These are phyloP conservation scores for Brachypalpus laphriformis DNA, from an alignment of 2,888 invertebrate species.

Conservation along the genomic window DNA sequence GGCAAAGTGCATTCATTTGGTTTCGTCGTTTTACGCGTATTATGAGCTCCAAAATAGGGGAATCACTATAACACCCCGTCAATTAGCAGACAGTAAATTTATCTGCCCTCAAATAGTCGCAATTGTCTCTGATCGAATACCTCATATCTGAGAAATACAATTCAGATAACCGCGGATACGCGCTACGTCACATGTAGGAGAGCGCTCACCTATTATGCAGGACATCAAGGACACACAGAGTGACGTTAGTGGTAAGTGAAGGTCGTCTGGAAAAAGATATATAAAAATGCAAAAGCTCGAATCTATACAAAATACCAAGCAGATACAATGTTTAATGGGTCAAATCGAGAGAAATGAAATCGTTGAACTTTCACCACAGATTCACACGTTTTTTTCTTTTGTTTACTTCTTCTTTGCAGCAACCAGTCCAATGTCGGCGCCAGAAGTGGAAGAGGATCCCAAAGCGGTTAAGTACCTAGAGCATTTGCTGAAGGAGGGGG, in stretches of 20 bases:
- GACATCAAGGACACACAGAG: constrained; percentile 17
- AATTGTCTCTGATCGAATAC: not conserved
- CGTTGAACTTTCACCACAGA: constrained; percentile 64
- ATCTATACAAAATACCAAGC: not conserved
- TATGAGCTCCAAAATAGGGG: not conserved
- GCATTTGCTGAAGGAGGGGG: constrained; percentile 79
- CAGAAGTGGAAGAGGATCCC: constrained; percentile 59
- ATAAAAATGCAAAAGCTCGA: constrained; percentile 16
- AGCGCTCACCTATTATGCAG: constrained; percentile 3
- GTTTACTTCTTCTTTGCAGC: constrained; percentile 26
- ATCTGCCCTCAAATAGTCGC: not conserved
- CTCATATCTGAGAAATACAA: too few species aligned
- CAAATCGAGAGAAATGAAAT: constrained; percentile 9
- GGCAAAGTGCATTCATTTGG: not conserved
- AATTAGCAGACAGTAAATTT: constrained; percentile 3
- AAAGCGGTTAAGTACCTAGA: constrained; percentile 79
- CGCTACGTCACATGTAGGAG: too few species aligned
- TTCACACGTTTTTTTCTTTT: too few species aligned
- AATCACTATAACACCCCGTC: not conserved
- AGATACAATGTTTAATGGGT: constrained; percentile 17
- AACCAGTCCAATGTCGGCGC: constrained; percentile 4
- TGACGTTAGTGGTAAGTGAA: constrained; percentile 40
- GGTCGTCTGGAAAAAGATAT: not conserved
- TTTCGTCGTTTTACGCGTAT: not conserved
- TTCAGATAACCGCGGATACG: too few species aligned